phyloP scores from a whole-genome alignment of 1,140 invertebrate species.

The Propsilocerus akamusi region DNA sequence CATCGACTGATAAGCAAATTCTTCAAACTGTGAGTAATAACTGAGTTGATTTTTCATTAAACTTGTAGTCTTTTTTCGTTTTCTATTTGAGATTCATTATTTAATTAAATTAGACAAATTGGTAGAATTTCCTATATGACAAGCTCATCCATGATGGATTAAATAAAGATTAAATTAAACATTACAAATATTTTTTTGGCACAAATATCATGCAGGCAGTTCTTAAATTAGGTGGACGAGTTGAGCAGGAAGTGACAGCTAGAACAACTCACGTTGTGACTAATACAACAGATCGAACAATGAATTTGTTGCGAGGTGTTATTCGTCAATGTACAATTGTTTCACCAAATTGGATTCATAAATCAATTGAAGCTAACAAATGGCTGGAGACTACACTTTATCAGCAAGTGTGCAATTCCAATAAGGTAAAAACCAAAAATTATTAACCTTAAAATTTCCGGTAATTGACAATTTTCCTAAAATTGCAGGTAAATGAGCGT shows the following conservation, averaged over 20 bases:
- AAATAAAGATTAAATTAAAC: background rate
- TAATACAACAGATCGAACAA: constrained; percentile 27
- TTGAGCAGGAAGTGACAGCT: constrained; percentile 25
- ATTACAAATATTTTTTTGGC: background rate
- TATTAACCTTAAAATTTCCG: constrained; percentile 5
- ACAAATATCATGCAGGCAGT: constrained; percentile 18
- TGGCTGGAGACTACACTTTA: constrained; percentile 32
- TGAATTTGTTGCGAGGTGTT: constrained; percentile 32
- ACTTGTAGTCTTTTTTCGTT: background rate
- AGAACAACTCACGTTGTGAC: constrained; percentile 32
- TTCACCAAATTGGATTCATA: constrained; percentile 27
- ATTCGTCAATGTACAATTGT: constrained; percentile 34
- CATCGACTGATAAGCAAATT: background rate
- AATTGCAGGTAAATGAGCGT: constrained; percentile 25
- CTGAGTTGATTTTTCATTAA: background rate
- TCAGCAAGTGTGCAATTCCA: constrained; percentile 28
- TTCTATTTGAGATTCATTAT: background rate
- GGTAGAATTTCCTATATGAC: background rate
- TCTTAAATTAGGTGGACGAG: constrained; percentile 25
- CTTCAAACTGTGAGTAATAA: background rate
- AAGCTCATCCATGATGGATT: background rate
- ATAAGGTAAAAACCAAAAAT: constrained; percentile 26
- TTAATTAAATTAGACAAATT: background rate
- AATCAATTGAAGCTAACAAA: constrained; percentile 24
- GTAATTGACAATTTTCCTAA: constrained; percentile 16